A percentile compares a stretch with the other conserved stretches of the same genome.
phyloP scores from a whole-genome alignment of 2,888 invertebrate species.

The Craniophora ligustri region DNA sequence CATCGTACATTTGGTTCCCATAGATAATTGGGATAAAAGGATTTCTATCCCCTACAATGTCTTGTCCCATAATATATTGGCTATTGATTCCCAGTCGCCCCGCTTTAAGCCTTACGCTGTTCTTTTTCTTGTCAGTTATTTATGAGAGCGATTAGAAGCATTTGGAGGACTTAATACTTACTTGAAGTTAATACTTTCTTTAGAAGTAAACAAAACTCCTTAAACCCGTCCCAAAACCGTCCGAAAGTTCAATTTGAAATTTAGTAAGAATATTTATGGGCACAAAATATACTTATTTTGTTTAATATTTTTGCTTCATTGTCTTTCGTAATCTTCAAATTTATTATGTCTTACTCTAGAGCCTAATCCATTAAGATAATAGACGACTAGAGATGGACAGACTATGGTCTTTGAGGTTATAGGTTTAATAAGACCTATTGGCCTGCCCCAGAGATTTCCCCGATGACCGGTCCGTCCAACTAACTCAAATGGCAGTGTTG shows the following conservation, averaged over 20 bases:
- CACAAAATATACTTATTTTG: too few species aligned
- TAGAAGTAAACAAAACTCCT: neutral
- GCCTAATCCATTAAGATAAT: too few species aligned
- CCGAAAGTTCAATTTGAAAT: neutral
- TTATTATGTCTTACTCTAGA: too few species aligned
- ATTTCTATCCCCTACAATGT: slow-evolving; percentile 18
- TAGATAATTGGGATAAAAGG: slow-evolving; percentile 36
- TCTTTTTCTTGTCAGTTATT: slow-evolving; percentile 3
- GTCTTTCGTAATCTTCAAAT: too few species aligned
- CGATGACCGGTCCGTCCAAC: too few species aligned
- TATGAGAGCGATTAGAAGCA: neutral
- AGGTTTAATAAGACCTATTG: too few species aligned
- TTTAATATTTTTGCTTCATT: too few species aligned
- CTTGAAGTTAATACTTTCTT: slow-evolving; percentile 1
- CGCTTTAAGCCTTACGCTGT: neutral
- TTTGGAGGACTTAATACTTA: neutral
- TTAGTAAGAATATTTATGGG: too few species aligned
- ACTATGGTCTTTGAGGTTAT: too few species aligned
- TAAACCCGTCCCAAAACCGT: neutral
- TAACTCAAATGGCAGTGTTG: too few species aligned
- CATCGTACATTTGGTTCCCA: slow-evolving; percentile 37
- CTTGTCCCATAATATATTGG: slow-evolving; percentile 10
- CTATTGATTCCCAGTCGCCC: slow-evolving; percentile 1
- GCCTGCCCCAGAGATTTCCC: too few species aligned
- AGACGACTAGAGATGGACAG: too few species aligned